Evolutionary conservation across 2,888 invertebrate species (phyloP), one percentile per base, ranked within the genome.

Genomic region (Phorcus lineatus): DNA sequence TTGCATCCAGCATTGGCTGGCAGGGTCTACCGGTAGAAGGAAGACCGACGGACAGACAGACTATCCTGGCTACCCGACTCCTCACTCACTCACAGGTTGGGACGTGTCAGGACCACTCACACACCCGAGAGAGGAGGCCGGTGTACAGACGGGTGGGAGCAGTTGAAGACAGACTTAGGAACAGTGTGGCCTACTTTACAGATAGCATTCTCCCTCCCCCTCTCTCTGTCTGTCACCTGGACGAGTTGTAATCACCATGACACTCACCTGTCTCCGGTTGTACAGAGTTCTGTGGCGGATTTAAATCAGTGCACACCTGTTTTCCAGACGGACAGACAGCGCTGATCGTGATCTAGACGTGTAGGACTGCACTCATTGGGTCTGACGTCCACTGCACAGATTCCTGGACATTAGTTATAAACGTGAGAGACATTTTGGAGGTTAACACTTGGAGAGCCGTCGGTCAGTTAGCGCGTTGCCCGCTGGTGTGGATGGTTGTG

Each of bases 401-500:
- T 70, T 70, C 70, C 31, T 70, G 70, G 40, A 36, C 70, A 70
- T 70, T 70, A 19, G 70, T 40, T 47, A 9, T 70, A 31, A 28
- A 11, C n/a, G 70, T 70, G 70, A 70, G 70, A 70, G 70, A 70
- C 70, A 70, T 70, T 70, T 70, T 19, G 70, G 70, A 70, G 31
- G 70, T 70, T 70, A 70, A 70, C 70, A 16, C 70, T 36, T 17
- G 36, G 52, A 67, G 67, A 67, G 47, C 66, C 28, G 9, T 66
- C 19, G 52, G 52, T 31, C 36, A 70, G 70, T 36, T 70, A 70
- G 47, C 47, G 47, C 47, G 47, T 47, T 47, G 13, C 70, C 70
- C 70, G 70, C 70, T 31, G n/a, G 54, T 81, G 82, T 83, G 86
- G 84, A 83, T 87, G 87, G 83, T 79, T 87, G 87, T 87, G 84